Evolutionary conservation across 2,797 vertebrate genomes (phyloP).

Genomic region (Anguilla anguilla): DNA sequence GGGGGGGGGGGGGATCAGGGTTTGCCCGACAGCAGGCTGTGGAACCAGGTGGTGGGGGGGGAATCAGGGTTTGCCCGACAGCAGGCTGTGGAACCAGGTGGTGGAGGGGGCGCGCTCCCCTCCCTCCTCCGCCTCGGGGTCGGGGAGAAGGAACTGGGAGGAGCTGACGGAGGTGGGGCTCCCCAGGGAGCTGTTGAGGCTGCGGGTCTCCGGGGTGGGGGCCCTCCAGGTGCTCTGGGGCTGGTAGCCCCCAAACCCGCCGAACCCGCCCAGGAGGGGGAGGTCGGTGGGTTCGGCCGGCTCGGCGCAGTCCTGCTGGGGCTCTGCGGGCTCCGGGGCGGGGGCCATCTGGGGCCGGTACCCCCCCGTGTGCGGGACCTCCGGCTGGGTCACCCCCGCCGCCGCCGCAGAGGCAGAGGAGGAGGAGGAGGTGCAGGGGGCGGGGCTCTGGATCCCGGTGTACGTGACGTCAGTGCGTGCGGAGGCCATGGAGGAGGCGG

Average conservation of each 20-base stretch:
- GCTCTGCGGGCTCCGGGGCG: background rate
- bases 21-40: constrained; percentile 62
- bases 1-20: constrained; percentile 45
- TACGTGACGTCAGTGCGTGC: constrained; percentile 84
- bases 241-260: constrained; percentile 77
- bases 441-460: constrained; percentile 89
- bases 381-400: constrained; percentile 1
- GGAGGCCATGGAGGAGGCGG: constrained; percentile 70
- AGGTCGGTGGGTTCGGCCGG: constrained; percentile 48
- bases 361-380: constrained; percentile 45
- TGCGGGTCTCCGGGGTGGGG: constrained; percentile 71
- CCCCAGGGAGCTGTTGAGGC: constrained; percentile 78
- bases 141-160: constrained; percentile 89
- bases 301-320: constrained; percentile 50
- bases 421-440: constrained; percentile 48
- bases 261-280: constrained; percentile 39
- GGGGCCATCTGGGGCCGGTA: constrained; percentile 71
- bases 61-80: constrained; percentile 51
- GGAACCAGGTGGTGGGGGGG: constrained; percentile 71
- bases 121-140: constrained; percentile 70
- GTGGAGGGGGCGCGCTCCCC: constrained; percentile 57
- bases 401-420: too few relatives aligned
- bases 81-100: constrained; percentile 74
- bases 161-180: constrained; percentile 92
- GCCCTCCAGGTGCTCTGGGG: constrained; percentile 87